Evolutionary conservation across 2,113 vertebrate genomes (phyloP).

Genomic region (human): DNA sequence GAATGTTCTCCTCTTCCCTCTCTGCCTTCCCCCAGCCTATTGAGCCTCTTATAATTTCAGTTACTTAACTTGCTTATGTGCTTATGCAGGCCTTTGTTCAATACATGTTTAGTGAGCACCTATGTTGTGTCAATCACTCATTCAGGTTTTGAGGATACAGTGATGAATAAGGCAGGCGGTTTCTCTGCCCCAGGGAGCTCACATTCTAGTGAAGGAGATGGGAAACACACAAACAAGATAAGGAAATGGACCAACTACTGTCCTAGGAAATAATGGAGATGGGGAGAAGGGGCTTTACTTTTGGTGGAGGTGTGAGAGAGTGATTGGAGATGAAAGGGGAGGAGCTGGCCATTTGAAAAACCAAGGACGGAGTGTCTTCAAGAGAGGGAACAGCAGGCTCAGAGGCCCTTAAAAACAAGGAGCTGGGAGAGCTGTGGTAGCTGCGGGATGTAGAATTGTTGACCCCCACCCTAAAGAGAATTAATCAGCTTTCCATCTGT

Average conservation of each 20-base stretch:
- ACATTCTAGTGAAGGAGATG: neutral
- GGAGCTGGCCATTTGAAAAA: neutral
- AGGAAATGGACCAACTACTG: neutral
- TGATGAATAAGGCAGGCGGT: neutral
- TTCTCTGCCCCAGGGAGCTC: neutral
- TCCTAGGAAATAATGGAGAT: neutral
- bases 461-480: neutral
- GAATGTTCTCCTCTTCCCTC: neutral
- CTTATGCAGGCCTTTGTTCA: neutral
- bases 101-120: neutral
- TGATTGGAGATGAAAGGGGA: neutral
- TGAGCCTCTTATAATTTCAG: neutral
- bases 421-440: neutral
- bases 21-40: too few relatives aligned
- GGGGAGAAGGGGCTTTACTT: neutral
- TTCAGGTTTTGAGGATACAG: neutral
- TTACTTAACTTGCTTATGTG: neutral
- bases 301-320: neutral
- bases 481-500: neutral
- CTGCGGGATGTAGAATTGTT: neutral
- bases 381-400: neutral
- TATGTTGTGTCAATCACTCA: neutral
- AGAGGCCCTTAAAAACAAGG: neutral
- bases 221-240: neutral
- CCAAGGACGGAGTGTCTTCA: neutral